Evolutionary conservation across 2,113 vertebrate species (phyloP), one percentile per base, ranked within the genome.

Genomic region (Lanius ludovicianus): DNA sequence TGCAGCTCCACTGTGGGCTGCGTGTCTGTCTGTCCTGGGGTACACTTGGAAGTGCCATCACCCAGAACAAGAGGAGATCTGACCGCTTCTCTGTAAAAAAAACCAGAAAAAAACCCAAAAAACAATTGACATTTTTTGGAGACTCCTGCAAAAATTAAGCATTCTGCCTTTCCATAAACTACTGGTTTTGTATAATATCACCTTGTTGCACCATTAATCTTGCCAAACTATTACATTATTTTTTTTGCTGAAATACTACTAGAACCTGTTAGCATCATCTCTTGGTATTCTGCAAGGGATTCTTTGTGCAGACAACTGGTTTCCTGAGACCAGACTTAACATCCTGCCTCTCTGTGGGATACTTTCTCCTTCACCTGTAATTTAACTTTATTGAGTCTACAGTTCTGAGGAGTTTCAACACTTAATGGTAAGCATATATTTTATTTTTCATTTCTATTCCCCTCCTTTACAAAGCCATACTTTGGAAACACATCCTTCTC

Each of bases 31-130:
- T 50, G 28, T 47, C 28, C 28, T 24, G 14, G 10, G 9, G 30
- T 8, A 49, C 6, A 3, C 33, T 64, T 14, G 20, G 39, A 62
- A 74, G 24, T 1, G 0, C 0, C 0, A 0, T 53, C 18, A 53
- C 17, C 30, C 23, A 46, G 13, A 77, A 24, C 15, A 77, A 74
- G 23, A 6, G 7, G 8, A 65, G 19, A 67, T 13, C 24, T 7
- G 5, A 25, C 60, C 52, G 30, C 1, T 81, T 70, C 60, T 70
- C 69, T 75, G 8, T 12, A 37, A 3, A 76, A 79, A 90, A 63
- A 85, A 60, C 9, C 6, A 24, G 44, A 28, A 15, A 30, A 25
- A 2, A 7, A 31, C 31, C 22, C 2, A 19, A 23, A 19, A 47
- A 20, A 15, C 15, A 37, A 39, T 18, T 16, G 19, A 33, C 2